Evolutionary conservation across 2,797 vertebrate genomes (phyloP), one percentile per base, ranked within the genome.

Genomic region (Leuciscus waleckii): DNA sequence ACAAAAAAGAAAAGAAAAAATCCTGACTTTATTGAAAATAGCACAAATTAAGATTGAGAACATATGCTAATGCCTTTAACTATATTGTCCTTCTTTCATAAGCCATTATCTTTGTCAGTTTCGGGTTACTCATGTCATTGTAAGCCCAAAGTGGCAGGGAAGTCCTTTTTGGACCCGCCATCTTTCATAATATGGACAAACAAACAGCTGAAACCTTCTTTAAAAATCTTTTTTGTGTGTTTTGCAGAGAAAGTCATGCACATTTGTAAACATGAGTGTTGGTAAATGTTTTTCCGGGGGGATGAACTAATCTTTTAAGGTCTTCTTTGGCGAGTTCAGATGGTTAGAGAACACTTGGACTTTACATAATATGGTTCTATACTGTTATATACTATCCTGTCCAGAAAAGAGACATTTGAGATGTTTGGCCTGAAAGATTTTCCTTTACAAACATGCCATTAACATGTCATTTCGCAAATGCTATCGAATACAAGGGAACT

Each of bases 351-450:
- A 23, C 19, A 10, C 7, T 39, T 39, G 4, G 4, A 70, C 21
- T 43, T 70, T 70, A 10, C 21, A 70, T 43, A 71, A 41, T 43
- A 43, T 39, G 37, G 5, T 39, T 35, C 29, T 39, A 17, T 58
- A 26, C 13, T 17, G 74, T n/a, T 39, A 26, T n/a, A 4, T 32
- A 29, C 8, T 43, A 11, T 32, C 29, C 16, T 63, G 29, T 65
- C 14, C 29, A 17, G 16, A 78, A 26, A 9, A 16, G 3, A 5
- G 43, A 46, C 0, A 1, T 37, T 23, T 49, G 17, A 63, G 10
- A 43, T 63, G 43, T 58, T 81, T 82, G 35, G 43, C 70, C 29
- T 63, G 35, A 46, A 77, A 26, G 58, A 74, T 81, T 78, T 83
- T 37, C 32, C 35, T 68, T 78, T 71, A 68, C 51, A 81, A 68